Evolutionary conservation across 1,140 invertebrate genomes (phyloP).

Genomic region (Laupala kohalensis): DNA sequence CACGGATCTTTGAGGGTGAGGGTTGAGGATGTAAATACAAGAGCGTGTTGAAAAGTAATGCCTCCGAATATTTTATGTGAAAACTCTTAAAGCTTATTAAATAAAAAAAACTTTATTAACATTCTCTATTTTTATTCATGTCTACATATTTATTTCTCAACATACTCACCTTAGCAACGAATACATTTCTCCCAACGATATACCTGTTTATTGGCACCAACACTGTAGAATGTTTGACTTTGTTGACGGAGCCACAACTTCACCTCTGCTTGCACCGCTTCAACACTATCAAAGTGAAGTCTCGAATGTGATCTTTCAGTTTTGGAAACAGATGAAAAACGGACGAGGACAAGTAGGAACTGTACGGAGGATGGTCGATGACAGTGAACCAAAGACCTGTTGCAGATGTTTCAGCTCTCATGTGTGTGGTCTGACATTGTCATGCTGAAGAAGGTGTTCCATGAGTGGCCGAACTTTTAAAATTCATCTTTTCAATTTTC

Average conservation of each 20-base stretch:
- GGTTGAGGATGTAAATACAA: no score
- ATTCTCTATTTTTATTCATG: not conserved
- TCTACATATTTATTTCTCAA: constrained; percentile 9
- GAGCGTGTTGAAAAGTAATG: not conserved
- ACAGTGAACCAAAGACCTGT: not conserved
- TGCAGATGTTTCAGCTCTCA: not conserved
- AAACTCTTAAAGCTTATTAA: not conserved
- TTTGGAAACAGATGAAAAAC: constrained; percentile 1
- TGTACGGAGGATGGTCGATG: not conserved
- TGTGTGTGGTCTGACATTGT: not conserved
- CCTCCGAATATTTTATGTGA: not conserved
- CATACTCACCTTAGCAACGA: not conserved
- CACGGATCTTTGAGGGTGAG: no score
- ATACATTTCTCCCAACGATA: not conserved
- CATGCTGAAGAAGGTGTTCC: constrained; percentile 1
- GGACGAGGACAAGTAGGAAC: not conserved
- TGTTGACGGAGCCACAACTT: not conserved
- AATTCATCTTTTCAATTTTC: constrained; percentile 7
- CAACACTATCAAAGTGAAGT: no score
- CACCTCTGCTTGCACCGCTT: not conserved
- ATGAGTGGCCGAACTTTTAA: not conserved
- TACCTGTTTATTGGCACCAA: not conserved
- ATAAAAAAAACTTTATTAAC: not conserved
- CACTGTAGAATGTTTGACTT: not conserved
- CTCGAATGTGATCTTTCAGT: not conserved